Evolutionary conservation across 2,797 vertebrate species (phyloP), one percentile per base, ranked within the genome.

Genomic region (Amazona ochrocephala): DNA sequence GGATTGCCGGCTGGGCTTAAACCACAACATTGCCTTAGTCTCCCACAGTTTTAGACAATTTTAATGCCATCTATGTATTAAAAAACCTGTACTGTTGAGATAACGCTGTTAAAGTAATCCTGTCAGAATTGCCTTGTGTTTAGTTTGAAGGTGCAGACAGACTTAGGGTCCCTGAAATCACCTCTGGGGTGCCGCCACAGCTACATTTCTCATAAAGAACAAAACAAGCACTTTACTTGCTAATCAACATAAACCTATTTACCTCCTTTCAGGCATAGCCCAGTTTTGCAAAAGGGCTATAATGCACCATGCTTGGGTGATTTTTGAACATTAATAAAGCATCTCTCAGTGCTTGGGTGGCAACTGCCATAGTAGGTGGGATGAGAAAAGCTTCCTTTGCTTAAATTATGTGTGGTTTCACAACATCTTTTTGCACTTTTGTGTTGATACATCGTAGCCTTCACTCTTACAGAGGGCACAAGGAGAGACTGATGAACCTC

Each of bases 391-490:
- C 34, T 58, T 22, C 32, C 21, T 56, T 58, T 15, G 13, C n/a
- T 16, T 23, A 34, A 58, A 58, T 13, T 56, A 7, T 14, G 20
- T 34, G n/a, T 10, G n/a, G 22, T 58, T 58, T 58, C 23, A 13
- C 34, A 34, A 34, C 56, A 58, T 34, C 54, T 58, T 34, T 58
- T 58, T 23, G 56, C 21, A 23, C 21, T 58, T 23, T 34, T 7
- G 27, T 16, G 11, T 6, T 11, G 47, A 37, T 56, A 20, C 13
- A 24, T 39, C 2, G 1, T 4, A 13, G n/a, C 26, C 21, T 14
- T 41, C 18, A 39, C n/a, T 13, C 50, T 58, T 39, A 47, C 1
- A 2, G 45, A 24, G 11, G 56, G 22, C 1, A 1, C 6, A 26
- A 51, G 26, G 34, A 58, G 42, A 54, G 5, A 4, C 39, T 17